phyloP scores from a whole-genome alignment of 2,113 vertebrate genomes.

The Apteryx mantelli region DNA sequence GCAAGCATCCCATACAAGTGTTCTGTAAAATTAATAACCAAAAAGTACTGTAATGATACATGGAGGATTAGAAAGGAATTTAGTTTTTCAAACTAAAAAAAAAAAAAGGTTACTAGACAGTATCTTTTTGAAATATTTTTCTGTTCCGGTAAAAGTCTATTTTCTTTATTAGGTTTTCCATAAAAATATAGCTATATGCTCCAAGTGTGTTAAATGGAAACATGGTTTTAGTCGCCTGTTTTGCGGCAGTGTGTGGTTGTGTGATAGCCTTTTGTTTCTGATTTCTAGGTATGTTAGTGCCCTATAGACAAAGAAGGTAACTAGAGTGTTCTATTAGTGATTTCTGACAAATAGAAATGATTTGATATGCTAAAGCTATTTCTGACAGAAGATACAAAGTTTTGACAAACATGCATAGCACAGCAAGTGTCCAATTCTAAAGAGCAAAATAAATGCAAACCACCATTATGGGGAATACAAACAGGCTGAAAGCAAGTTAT shows the following conservation, averaged over 20 bases:
- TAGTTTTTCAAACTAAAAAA: neutral
- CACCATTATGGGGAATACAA: constrained; percentile 91
- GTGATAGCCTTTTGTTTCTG: constrained; percentile 53
- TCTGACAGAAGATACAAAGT: constrained; percentile 84
- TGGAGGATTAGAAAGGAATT: neutral
- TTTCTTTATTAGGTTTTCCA: neutral
- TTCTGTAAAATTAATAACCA: neutral
- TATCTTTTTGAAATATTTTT: neutral
- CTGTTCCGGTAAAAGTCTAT: neutral
- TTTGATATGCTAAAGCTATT: constrained; percentile 80
- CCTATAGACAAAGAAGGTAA: constrained; percentile 65
- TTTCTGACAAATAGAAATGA: constrained; percentile 77
- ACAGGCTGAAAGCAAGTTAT: constrained; percentile 95
- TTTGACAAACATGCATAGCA: constrained; percentile 87
- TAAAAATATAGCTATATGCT: neutral
- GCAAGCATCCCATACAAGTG: neutral
- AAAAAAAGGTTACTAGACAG: neutral
- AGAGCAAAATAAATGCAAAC: constrained; percentile 98
- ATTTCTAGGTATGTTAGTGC: constrained; percentile 57
- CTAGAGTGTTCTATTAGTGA: constrained; percentile 71
- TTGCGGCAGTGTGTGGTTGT: neutral
- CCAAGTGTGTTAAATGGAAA: neutral
- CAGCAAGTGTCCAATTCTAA: constrained; percentile 91
- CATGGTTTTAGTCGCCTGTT: neutral
- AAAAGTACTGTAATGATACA: neutral